Percentiles rank a stretch among this genome's conserved stretches.
Conservation (phyloP, 1,140 invertebrate species). For the Drosophila burlai region DNA sequence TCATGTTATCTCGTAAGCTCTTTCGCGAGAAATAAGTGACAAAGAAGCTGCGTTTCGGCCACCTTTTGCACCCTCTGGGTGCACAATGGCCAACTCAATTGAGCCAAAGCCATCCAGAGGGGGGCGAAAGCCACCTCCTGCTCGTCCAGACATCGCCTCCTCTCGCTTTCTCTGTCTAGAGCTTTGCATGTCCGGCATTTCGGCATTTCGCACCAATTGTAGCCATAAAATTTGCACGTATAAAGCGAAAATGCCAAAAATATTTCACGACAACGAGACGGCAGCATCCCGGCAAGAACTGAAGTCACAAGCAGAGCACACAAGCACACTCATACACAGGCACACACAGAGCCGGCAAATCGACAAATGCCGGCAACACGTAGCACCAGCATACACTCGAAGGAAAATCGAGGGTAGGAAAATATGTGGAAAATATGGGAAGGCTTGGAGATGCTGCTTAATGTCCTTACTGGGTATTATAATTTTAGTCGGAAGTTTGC, state of each 20-base stretch:
- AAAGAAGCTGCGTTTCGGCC: constrained; percentile 26
- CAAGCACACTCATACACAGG: constrained; percentile 31
- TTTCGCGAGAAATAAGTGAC: constrained; percentile 22
- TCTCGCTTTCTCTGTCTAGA: background rate
- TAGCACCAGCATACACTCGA: constrained; percentile 38
- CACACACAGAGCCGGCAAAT: constrained; percentile 39
- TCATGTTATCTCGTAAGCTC: constrained; percentile 19
- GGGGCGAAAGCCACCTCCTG: constrained; percentile 19
- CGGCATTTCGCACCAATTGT: constrained; percentile 75
- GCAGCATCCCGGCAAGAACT: constrained; percentile 40
- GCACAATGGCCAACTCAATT: constrained; percentile 43
- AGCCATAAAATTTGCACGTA: constrained; percentile 81
- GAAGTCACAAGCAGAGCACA: constrained; percentile 47
- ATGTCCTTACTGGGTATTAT: too few species aligned
- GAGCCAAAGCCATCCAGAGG: constrained; percentile 36
- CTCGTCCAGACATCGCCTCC: constrained; percentile 39
- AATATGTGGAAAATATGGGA: background rate
- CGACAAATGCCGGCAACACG: constrained; percentile 77
- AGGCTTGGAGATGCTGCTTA: background rate
- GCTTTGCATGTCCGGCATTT: constrained; percentile 80
- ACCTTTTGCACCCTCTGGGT: constrained; percentile 53
- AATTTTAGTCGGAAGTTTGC: background rate
- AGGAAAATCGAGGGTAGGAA: background rate
- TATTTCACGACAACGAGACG: constrained; percentile 75
- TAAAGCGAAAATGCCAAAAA: constrained; percentile 82